These are phyloP conservation scores for Neodiprion lecontei DNA, from an alignment of 1,140 invertebrate species.

Conservation along the genomic window DNA sequence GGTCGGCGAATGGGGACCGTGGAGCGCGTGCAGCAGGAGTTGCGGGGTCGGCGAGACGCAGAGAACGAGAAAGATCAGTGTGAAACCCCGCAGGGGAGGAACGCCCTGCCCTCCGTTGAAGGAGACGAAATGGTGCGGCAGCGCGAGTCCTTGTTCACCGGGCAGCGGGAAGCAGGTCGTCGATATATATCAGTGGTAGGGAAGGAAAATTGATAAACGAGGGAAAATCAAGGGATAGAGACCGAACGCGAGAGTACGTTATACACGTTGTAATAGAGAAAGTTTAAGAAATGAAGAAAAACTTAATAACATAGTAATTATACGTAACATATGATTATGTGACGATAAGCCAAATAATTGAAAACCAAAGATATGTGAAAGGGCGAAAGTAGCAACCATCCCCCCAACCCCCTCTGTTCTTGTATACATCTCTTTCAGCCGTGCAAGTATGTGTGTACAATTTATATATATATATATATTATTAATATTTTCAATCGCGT, in stretches of 20 bases:
- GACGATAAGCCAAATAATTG: neutral
- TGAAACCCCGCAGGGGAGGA: slow-evolving; percentile 78
- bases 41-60: slow-evolving; percentile 88
- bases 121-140: slow-evolving; percentile 88
- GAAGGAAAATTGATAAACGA: neutral
- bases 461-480: too few relatives aligned
- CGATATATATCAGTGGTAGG: slow-evolving; percentile 51
- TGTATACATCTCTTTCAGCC: too few relatives aligned
- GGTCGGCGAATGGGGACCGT: slow-evolving; percentile 86
- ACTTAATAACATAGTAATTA: neutral
- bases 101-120: slow-evolving; percentile 79
- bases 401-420: too few relatives aligned
- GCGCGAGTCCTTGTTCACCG: slow-evolving; percentile 68
- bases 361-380: neutral
- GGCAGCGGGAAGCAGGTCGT: slow-evolving; percentile 38
- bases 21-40: slow-evolving; percentile 83
- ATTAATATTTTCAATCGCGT: too few relatives aligned
- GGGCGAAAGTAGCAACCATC: too few relatives aligned
- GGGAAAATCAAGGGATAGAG: too few relatives aligned
- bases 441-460: too few relatives aligned
- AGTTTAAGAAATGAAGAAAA: neutral
- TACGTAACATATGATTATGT: too few relatives aligned
- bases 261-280: too few relatives aligned
- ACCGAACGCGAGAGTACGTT: too few relatives aligned
- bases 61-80: slow-evolving; percentile 76